Evolutionary conservation across 2,113 vertebrate species (phyloP).

Genomic region (Scatophagus argus): DNA sequence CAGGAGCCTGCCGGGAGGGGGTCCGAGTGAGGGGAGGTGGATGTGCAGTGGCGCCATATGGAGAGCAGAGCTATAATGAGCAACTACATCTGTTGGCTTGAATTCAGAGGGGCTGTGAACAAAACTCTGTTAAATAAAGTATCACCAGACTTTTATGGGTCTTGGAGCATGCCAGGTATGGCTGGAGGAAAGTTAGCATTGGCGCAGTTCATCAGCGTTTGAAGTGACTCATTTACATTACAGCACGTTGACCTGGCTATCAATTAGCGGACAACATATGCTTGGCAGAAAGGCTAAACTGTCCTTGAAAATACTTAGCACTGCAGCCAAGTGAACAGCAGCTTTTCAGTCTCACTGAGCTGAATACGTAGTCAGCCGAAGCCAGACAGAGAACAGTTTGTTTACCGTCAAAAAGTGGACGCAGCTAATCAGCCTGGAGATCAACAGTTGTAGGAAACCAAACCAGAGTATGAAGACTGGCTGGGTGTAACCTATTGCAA

Average conservation of each 20-base stretch:
- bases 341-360: slow-evolving; percentile 49
- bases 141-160: slow-evolving; percentile 63
- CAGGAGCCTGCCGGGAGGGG: slow-evolving; percentile 24
- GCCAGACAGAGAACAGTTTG: slow-evolving; percentile 25
- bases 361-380: slow-evolving; percentile 27
- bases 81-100: slow-evolving; percentile 77
- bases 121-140: slow-evolving; percentile 77
- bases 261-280: slow-evolving; percentile 56
- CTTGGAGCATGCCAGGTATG: slow-evolving; percentile 42
- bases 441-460: slow-evolving; percentile 30
- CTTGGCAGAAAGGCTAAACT: slow-evolving; percentile 41
- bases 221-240: slow-evolving; percentile 60
- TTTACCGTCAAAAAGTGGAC: slow-evolving; percentile 32
- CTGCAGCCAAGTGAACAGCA: slow-evolving; percentile 45
- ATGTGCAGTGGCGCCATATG: slow-evolving; percentile 74
- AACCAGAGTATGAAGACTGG: slow-evolving; percentile 42
- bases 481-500: slow-evolving; percentile 19
- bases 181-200: slow-evolving; percentile 20
- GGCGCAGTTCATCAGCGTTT: slow-evolving; percentile 20
- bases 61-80: slow-evolving; percentile 76
- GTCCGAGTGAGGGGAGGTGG: slow-evolving; percentile 30
- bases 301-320: slow-evolving; percentile 57
- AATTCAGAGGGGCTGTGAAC: slow-evolving; percentile 68
- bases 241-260: slow-evolving; percentile 45
- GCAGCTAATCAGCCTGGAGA: slow-evolving; percentile 51